phyloP scores from a whole-genome alignment of 2,797 vertebrate genomes.

The Bradypodion ventrale region DNA sequence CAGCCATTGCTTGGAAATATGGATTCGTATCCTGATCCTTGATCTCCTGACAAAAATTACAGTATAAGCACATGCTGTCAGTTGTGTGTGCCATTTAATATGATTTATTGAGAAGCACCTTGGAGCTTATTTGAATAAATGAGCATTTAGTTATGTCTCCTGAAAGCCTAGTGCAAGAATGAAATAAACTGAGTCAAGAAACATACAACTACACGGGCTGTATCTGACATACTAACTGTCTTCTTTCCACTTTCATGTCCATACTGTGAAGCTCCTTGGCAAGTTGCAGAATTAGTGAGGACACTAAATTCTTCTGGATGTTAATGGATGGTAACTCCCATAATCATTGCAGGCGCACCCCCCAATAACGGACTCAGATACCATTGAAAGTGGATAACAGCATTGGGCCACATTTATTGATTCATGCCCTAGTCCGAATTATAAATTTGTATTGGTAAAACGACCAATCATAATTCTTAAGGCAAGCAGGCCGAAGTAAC shows the following conservation, averaged over 20 bases:
- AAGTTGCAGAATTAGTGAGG: neutral
- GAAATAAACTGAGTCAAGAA: slow-evolving; percentile 4
- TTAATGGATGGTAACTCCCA: no score
- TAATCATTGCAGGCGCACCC: no score
- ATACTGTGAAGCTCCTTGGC: neutral
- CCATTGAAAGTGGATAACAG: no score
- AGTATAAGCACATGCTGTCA: slow-evolving; percentile 20
- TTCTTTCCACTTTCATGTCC: neutral
- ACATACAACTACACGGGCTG: neutral
- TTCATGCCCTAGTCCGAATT: no score
- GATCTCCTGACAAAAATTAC: slow-evolving; percentile 32
- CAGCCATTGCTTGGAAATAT: slow-evolving; percentile 47
- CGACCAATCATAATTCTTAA: no score
- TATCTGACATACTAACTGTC: neutral
- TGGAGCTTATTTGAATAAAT: slow-evolving; percentile 13
- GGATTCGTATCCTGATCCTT: slow-evolving; percentile 28
- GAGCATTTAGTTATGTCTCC: slow-evolving; percentile 15
- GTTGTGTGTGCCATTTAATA: neutral
- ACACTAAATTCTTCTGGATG: no score
- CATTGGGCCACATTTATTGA: no score
- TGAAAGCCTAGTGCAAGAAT: neutral
- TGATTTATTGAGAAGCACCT: slow-evolving; percentile 31
- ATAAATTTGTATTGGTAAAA: no score
- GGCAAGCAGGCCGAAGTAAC: no score
- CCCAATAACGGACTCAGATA: no score